Conservation (phyloP, 2,797 vertebrate species). For the Echiichthys vipera region DNA sequence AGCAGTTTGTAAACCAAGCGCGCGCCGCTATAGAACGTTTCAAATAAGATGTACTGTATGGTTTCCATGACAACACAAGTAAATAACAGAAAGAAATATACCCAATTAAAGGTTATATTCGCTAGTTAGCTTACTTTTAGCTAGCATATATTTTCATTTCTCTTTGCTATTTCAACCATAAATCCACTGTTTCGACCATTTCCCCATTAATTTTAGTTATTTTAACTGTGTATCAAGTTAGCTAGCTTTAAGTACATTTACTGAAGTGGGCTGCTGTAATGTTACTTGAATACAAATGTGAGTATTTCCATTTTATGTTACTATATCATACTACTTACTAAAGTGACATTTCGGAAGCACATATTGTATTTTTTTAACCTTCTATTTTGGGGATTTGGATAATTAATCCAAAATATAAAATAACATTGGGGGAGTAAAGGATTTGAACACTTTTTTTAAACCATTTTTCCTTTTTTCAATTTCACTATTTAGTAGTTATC, state of each 20-base stretch:
- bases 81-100: too few species aligned
- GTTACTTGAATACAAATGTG: too few species aligned
- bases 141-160: background rate
- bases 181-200: background rate
- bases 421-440: background rate
- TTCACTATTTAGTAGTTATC: too few species aligned
- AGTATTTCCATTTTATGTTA: background rate
- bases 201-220: background rate
- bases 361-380: background rate
- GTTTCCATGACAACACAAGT: too few species aligned
- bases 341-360: too few species aligned
- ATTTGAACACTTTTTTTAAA: too few species aligned
- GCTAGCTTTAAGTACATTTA: background rate
- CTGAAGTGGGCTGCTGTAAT: too few species aligned
- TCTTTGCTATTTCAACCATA: background rate
- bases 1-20: constrained; percentile 60
- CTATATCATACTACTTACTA: too few species aligned
- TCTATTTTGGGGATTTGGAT: background rate
- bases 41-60: too few species aligned
- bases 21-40: constrained; percentile 44
- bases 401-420: background rate
- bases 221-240: background rate
- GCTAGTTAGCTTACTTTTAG: background rate
- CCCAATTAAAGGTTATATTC: too few species aligned
- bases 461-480: too few species aligned